Evolutionary conservation across 2,113 vertebrate species (phyloP), one percentile per base, ranked within the genome.

Genomic region (Pyrgilauda ruficollis): DNA sequence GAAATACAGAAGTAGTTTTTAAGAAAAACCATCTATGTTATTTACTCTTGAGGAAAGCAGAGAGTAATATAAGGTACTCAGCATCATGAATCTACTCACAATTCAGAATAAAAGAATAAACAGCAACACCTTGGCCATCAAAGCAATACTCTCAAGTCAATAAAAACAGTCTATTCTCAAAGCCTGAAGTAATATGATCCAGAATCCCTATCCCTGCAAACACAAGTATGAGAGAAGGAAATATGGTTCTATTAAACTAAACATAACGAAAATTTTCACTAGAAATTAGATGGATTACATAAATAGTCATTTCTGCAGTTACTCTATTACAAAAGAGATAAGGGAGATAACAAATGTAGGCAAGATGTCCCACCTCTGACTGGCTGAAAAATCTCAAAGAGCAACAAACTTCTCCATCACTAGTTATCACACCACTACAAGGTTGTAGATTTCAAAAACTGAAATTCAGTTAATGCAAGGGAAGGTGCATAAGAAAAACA

Each of bases 221-320:
- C 18, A 39, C n/a, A 72, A 17, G 2, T 4, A 18, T 3, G 6
- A 4, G 1, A 8, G 11, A 8, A 28, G 49, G 3, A 87, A 68
- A 69, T 6, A 49, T 1, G 3, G 6, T 6, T 62, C 70, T 43
- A 67, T 12, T 74, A 69, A 76, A 79, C 24, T 20, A 43, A 50
- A 10, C 9, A n/a, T 5, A 69, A 0, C 5, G 3, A 53, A 10
- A 20, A 47, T 31, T 59, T 50, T 52, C 20, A 64, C 66, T 47
- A 27, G 30, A 55, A 87, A 30, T 43, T 15, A 67, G n/a, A 41
- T 2, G 68, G 30, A 76, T 58, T 27, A 31, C 20, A 17, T 17
- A 37, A 87, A 22, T 2, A 22, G 5, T 28, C 26, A 14, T 61
- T 62, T 53, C 27, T 23, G 10, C 9, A 83, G 70, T 11, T 69